Conservation (phyloP, 2,113 vertebrate genomes). For the Dromiciops gliroides region DNA sequence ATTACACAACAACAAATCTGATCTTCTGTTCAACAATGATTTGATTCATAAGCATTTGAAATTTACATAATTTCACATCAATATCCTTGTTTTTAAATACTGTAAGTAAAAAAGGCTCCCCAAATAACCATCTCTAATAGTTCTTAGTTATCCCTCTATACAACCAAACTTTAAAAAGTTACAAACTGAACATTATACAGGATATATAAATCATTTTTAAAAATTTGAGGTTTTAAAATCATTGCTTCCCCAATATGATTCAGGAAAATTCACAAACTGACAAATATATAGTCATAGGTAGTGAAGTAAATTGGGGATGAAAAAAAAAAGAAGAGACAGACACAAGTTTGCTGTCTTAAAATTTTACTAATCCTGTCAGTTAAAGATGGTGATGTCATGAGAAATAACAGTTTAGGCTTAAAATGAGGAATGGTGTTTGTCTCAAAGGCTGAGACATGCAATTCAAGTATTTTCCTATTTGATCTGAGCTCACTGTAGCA, state of each 20-base stretch:
- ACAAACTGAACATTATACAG: constrained; percentile 88
- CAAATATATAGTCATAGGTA: constrained; percentile 69
- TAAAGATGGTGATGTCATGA: constrained; percentile 66
- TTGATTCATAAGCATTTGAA: constrained; percentile 80
- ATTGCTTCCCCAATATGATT: constrained; percentile 75
- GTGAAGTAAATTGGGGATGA: constrained; percentile 63
- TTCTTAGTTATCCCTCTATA: constrained; percentile 85
- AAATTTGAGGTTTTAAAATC: constrained; percentile 87
- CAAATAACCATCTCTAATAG: constrained; percentile 83
- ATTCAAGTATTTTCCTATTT: constrained; percentile 88
- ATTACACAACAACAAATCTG: constrained; percentile 84
- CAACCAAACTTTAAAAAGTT: constrained; percentile 87
- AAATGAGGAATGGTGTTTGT: constrained; percentile 77
- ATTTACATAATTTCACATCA: constrained; percentile 83
- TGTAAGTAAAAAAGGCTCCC: constrained; percentile 83
- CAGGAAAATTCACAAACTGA: constrained; percentile 78
- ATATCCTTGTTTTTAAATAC: constrained; percentile 85
- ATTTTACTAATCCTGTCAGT: constrained; percentile 84
- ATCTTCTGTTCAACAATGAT: constrained; percentile 79
- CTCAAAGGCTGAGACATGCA: constrained; percentile 81
- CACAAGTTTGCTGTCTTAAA: constrained; percentile 81
- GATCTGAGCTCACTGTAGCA: constrained; percentile 80
- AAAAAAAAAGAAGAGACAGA: constrained; percentile 80
- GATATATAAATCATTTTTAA: constrained; percentile 87
- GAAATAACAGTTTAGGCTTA: constrained; percentile 78